Evolutionary conservation across 2,888 invertebrate genomes (phyloP).

Genomic region (Drosophila diplacantha): DNA sequence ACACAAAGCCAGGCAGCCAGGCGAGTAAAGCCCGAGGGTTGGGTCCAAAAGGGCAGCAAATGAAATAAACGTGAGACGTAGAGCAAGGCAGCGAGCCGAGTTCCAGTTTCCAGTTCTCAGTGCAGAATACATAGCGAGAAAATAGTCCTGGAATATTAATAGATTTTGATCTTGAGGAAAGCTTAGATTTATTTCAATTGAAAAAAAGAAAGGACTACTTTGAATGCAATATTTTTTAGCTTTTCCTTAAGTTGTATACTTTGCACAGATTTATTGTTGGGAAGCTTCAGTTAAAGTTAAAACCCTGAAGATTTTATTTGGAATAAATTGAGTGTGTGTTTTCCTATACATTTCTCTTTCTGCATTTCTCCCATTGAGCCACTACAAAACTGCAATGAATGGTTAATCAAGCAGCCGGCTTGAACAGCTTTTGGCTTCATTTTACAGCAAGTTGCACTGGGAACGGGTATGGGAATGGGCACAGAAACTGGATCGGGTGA

Average conservation of each 20-base stretch:
- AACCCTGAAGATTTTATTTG: neutral
- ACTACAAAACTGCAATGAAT: conserved; percentile 69
- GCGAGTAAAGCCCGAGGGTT: conserved; percentile 44
- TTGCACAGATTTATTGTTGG: too few species aligned
- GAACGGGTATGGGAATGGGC: conserved; percentile 14
- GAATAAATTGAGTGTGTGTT: neutral
- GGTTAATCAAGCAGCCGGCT: conserved; percentile 68
- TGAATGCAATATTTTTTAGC: too few species aligned
- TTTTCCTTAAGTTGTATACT: too few species aligned
- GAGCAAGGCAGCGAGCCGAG: conserved; percentile 48
- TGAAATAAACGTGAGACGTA: conserved; percentile 52
- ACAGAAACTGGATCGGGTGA: conserved; percentile 18
- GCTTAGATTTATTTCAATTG: neutral
- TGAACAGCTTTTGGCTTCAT: conserved; percentile 66
- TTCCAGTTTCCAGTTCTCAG: conserved; percentile 43
- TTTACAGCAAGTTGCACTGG: conserved; percentile 53
- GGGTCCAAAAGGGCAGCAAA: conserved; percentile 40
- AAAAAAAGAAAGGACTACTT: neutral
- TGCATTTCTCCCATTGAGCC: conserved; percentile 52
- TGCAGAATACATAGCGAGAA: conserved; percentile 14
- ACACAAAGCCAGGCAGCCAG: conserved; percentile 61
- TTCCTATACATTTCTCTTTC: neutral
- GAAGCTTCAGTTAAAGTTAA: too few species aligned
- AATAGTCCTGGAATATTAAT: neutral
- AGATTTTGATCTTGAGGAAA: too few species aligned